Evolutionary conservation across 1,140 invertebrate species (phyloP).

Genomic region (Aphaenogaster rudis): DNA sequence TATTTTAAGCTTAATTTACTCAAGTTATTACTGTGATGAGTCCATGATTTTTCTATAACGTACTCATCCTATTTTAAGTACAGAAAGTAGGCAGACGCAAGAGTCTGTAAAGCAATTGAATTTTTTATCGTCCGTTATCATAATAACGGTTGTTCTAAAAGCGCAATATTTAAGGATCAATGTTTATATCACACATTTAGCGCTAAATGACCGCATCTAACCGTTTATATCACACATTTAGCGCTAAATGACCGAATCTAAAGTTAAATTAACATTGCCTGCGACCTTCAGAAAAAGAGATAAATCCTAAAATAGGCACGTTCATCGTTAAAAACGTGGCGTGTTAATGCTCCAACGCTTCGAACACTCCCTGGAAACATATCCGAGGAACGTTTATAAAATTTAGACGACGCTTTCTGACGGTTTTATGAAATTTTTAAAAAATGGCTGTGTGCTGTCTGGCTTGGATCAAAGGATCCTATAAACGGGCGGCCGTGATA

Average conservation of each 20-base stretch:
- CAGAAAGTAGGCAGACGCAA: too few species aligned
- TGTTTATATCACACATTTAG: not conserved
- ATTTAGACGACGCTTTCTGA: not conserved
- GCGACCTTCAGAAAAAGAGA: not conserved
- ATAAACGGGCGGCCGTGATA: not conserved
- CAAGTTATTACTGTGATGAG: not conserved
- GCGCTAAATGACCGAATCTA: not conserved
- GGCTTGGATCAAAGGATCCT: not conserved
- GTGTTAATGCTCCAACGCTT: not conserved
- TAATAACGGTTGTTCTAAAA: not conserved
- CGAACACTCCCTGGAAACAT: not conserved
- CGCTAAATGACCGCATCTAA: not conserved
- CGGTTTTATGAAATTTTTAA: conserved; percentile 13
- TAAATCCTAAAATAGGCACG: not conserved
- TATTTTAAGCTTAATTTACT: conserved; percentile 3
- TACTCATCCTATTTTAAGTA: not conserved
- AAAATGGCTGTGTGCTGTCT: not conserved
- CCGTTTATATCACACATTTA: not conserved
- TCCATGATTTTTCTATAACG: not conserved
- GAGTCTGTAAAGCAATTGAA: not conserved
- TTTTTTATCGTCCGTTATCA: not conserved
- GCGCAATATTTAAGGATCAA: not conserved
- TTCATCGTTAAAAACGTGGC: not conserved
- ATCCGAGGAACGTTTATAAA: not conserved
- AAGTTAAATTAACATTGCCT: not conserved